Evolutionary conservation across 2,113 vertebrate genomes (phyloP), one percentile per base, ranked within the genome.

Genomic region (Hypomesus transpacificus): DNA sequence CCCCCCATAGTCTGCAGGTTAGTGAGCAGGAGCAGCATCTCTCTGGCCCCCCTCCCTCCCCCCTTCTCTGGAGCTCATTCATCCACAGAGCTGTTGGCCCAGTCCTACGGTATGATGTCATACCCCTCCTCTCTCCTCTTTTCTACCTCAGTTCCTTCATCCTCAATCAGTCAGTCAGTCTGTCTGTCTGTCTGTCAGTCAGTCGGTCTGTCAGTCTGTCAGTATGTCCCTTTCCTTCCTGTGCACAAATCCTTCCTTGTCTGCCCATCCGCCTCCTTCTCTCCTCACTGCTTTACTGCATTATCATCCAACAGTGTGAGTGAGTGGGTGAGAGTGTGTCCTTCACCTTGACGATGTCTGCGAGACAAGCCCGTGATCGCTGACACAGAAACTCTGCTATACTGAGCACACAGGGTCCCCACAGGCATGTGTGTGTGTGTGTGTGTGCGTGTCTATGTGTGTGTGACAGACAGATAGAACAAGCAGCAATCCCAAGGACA

Each of bases 281-380:
- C 18, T n/a, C 53, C 57, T 21, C 57, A 54, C 16, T 18, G 52
- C 52, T 13, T n/a, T n/a, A n/a, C n/a, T 8, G 52, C 52, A 4
- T 54, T 8, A 54, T 54, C 2, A 3, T 46, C 39, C 39, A 11
- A 46, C 39, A 46, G 39, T 13, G 62, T 20, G 62, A 39, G 62
- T 13, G 62, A 39, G 62, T 39, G 62, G 31, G 46, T 31, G 5
- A 28, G 14, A 54, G 57, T 56, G 59, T 69, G 75, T 77, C 77
- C 71, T 80, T 77, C 75, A 77, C 69, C 77, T 75, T 77, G 77
- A 77, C 59, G 13, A 11, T 26, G 53, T 74, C 65, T 51, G 11
- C 60, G 64, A 69, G 64, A 31, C 54, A 57, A 74, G 17, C 18
- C 39, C 70, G 80, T 74, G 66, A 71, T 71, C 50, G 65, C 53